These are phyloP conservation scores for Dufourea novaeangliae DNA, from an alignment of 1,140 invertebrate genomes.

Conservation along the genomic window DNA sequence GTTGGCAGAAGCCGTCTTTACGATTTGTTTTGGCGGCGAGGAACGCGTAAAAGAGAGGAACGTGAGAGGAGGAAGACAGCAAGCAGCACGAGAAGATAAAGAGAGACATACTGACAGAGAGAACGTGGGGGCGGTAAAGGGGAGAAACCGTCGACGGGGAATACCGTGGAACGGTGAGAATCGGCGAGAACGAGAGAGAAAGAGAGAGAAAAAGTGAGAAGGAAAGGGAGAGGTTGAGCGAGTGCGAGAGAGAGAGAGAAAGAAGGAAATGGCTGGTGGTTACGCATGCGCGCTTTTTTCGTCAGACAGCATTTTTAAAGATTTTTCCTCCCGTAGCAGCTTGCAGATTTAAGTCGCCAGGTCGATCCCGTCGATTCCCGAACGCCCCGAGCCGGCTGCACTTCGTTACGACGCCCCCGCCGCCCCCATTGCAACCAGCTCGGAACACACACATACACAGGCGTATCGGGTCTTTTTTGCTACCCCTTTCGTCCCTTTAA, in stretches of 20 bases:
- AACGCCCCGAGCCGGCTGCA: constrained; percentile 55
- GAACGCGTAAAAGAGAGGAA: constrained; percentile 58
- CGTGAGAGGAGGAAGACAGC: constrained; percentile 31
- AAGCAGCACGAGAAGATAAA: too few species aligned
- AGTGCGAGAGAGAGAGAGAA: constrained; percentile 33
- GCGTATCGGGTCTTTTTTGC: too few species aligned
- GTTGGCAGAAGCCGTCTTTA: constrained; percentile 67
- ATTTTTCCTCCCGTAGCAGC: constrained; percentile 72
- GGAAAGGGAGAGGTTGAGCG: constrained; percentile 1
- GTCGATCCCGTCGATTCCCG: constrained; percentile 64
- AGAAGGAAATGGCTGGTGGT: constrained; percentile 58
- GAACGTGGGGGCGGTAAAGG: background rate
- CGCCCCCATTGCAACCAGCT: constrained; percentile 30
- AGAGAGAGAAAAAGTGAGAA: background rate
- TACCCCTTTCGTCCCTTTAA: background rate
- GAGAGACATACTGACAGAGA: too few species aligned
- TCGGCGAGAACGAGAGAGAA: background rate
- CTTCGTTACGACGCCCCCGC: constrained; percentile 45
- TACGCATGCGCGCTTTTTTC: constrained; percentile 73
- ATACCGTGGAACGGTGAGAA: background rate
- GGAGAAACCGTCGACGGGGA: constrained; percentile 2
- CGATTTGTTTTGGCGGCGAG: constrained; percentile 75
- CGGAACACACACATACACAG: too few species aligned
- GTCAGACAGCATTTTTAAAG: constrained; percentile 76
- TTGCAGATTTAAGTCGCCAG: constrained; percentile 66